These are phyloP conservation scores for Myripristis jacobus DNA, from an alignment of 2,797 vertebrate species.

Conservation along the genomic window DNA sequence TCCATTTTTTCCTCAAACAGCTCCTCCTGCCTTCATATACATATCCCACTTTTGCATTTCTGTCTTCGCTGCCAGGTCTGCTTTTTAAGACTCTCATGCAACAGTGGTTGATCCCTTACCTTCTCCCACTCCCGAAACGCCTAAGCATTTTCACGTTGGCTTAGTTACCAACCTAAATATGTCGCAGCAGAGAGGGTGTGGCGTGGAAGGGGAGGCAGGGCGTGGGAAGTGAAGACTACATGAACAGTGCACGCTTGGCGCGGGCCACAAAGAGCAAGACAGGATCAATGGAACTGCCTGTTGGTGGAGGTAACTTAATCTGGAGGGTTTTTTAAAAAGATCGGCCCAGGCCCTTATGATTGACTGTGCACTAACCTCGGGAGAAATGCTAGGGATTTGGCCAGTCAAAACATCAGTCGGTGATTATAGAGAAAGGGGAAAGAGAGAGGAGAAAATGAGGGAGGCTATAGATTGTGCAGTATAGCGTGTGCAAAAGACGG, in stretches of 20 bases:
- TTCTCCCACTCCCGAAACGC: constrained; percentile 52
- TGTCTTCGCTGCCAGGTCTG: constrained; percentile 47
- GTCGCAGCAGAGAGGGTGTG: constrained; percentile 66
- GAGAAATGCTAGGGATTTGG: constrained; percentile 70
- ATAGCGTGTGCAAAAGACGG: constrained; percentile 52
- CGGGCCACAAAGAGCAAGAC: constrained; percentile 47
- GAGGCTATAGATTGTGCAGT: constrained; percentile 65
- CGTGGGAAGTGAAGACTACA: constrained; percentile 49
- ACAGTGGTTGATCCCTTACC: constrained; percentile 49
- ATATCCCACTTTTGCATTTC: constrained; percentile 35
- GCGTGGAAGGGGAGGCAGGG: constrained; percentile 47
- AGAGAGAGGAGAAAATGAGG: constrained; percentile 58
- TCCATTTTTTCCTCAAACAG: constrained; percentile 51
- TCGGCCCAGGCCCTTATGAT: constrained; percentile 64
- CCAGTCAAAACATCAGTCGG: constrained; percentile 75
- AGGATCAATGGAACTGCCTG: constrained; percentile 74
- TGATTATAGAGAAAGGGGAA: constrained; percentile 66
- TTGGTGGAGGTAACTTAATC: constrained; percentile 76
- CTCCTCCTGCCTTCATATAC: constrained; percentile 55
- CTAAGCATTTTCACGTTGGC: constrained; percentile 69
- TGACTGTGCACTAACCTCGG: constrained; percentile 71
- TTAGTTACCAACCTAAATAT: constrained; percentile 78
- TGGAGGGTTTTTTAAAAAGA: constrained; percentile 68
- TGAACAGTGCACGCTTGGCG: constrained; percentile 50
- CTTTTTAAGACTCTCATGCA: constrained; percentile 53